Percentiles rank a stretch among this genome's conserved stretches.
Conservation (phyloP, 2,113 vertebrate species). For the Gorsachius goisagi region DNA sequence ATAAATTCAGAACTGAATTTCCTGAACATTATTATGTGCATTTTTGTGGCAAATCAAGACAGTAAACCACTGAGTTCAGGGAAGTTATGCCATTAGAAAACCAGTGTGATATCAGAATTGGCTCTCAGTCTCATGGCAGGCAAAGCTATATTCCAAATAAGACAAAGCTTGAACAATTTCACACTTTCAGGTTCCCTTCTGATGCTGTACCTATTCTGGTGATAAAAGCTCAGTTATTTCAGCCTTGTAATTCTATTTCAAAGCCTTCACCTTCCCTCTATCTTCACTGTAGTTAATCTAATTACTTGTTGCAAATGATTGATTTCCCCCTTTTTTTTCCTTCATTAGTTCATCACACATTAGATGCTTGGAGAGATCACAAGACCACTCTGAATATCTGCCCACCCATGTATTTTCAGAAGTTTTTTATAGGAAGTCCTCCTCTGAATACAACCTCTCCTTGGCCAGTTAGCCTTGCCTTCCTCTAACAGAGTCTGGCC, state of each 20-base stretch:
- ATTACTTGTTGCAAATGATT: neutral
- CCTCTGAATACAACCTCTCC: neutral
- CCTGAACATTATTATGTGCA: neutral
- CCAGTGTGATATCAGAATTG: neutral
- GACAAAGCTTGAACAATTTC: neutral
- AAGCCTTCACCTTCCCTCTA: neutral
- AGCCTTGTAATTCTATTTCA: neutral
- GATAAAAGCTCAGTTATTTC: neutral
- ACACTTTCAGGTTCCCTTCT: neutral
- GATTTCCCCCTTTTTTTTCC: neutral
- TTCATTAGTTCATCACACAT: neutral
- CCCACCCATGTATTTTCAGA: neutral
- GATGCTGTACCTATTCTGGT: neutral
- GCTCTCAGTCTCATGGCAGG: neutral
- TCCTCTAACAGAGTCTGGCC: neutral
- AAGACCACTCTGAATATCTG: neutral
- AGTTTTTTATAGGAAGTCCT: accelerated
- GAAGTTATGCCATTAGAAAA: neutral
- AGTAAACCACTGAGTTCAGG: neutral
- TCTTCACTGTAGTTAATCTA: neutral
- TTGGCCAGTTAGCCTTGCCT: neutral
- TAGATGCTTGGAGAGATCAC: neutral
- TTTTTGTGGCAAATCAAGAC: neutral
- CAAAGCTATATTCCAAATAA: neutral
- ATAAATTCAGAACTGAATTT: neutral